These are phyloP conservation scores for Cryptophagus acutangulus DNA, from an alignment of 2,888 invertebrate species.

Conservation along the genomic window DNA sequence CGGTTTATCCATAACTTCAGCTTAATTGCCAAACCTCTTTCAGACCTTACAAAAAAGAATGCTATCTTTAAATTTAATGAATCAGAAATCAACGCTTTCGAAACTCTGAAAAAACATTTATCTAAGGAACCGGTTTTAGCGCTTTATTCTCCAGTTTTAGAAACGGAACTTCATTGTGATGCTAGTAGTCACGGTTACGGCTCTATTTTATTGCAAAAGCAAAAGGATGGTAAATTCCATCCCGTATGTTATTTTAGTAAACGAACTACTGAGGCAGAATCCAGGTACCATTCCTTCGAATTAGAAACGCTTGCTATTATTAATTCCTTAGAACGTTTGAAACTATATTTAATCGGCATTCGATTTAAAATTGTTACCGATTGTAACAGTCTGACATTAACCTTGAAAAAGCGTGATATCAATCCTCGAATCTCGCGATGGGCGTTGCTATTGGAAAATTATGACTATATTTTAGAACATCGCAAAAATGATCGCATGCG, in stretches of 20 bases:
- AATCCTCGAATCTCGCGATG: constrained; percentile 34
- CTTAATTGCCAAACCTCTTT: constrained; percentile 26
- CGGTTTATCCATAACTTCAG: constrained; percentile 24
- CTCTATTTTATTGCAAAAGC: constrained; percentile 34
- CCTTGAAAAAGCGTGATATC: constrained; percentile 32
- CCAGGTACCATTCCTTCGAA: constrained; percentile 38
- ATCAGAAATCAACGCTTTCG: constrained; percentile 23
- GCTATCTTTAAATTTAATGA: constrained; percentile 18
- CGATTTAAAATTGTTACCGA: constrained; percentile 34
- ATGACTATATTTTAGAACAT: constrained; percentile 24
- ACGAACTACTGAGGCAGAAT: constrained; percentile 30
- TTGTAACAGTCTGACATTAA: constrained; percentile 30
- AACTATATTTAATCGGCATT: constrained; percentile 31
- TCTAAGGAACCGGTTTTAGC: constrained; percentile 28
- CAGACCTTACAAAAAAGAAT: constrained; percentile 23
- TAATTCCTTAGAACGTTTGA: constrained; percentile 30
- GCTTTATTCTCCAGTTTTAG: constrained; percentile 32
- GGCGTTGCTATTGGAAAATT: constrained; percentile 28
- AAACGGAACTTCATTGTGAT: constrained; percentile 39
- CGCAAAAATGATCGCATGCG: constrained; percentile 24
- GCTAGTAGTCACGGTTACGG: constrained; percentile 35
- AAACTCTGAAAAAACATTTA: constrained; percentile 25
- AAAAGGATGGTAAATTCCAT: constrained; percentile 30
- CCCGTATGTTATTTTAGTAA: constrained; percentile 38
- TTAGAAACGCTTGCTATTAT: constrained; percentile 33